phyloP scores from a whole-genome alignment of 2,113 vertebrate species.

The Muscicapa adusta region DNA sequence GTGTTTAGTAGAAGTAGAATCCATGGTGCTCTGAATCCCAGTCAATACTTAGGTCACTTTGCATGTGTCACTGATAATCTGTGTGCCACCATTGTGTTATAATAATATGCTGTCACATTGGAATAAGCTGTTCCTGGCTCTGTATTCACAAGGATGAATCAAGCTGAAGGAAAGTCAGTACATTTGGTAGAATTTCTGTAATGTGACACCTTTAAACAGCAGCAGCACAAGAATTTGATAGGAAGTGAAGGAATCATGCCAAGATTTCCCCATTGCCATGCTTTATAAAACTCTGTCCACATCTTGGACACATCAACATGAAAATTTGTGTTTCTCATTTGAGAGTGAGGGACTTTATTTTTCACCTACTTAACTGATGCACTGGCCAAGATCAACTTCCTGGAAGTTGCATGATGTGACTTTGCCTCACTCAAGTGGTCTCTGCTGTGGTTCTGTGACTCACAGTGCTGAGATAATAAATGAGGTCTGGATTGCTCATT shows the following conservation, averaged over 20 bases:
- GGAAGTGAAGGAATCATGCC: neutral
- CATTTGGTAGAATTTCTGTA: neutral
- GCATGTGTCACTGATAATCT: neutral
- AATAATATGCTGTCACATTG: neutral
- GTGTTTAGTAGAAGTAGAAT: neutral
- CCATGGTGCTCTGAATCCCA: neutral
- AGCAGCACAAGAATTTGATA: neutral
- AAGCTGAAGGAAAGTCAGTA: neutral
- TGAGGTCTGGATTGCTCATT: neutral
- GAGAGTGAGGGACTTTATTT: neutral
- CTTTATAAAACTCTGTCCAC: neutral
- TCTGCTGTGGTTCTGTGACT: neutral
- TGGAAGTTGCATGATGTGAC: neutral
- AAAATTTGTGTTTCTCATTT: neutral
- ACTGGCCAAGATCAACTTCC: neutral
- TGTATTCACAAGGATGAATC: neutral
- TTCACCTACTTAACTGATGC: neutral
- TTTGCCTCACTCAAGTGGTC: neutral
- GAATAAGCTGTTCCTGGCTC: neutral
- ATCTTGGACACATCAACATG: neutral
- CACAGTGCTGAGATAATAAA: neutral
- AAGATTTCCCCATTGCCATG: neutral
- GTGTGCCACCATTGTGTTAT: neutral
- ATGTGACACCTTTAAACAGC: neutral
- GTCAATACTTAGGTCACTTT: conserved; percentile 9